Percentiles rank a stretch among this genome's conserved stretches.
Conservation (phyloP, 2,113 vertebrate species). For the Cyprinus carpio region DNA sequence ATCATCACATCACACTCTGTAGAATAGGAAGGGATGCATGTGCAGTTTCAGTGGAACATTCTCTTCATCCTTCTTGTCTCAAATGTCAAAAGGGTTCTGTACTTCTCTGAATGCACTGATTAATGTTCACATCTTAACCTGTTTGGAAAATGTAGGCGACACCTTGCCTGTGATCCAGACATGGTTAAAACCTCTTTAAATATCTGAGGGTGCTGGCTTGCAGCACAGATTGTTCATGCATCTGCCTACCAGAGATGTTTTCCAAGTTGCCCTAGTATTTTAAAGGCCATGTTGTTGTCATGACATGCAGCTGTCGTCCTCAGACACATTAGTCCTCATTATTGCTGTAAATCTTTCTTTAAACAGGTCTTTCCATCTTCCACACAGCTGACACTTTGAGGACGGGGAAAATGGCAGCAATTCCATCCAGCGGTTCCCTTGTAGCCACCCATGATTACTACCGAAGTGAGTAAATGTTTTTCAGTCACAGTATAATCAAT, state of each 20-base stretch:
- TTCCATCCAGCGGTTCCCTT: slow-evolving; percentile 93
- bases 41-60: not conserved
- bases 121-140: not conserved
- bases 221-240: not conserved
- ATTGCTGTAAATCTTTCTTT: not conserved
- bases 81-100: not conserved
- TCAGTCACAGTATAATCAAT: not conserved
- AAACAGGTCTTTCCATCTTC: slow-evolving; percentile 59
- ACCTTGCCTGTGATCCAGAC: not conserved
- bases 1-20: not conserved
- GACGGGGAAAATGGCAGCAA: slow-evolving; percentile 85
- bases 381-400: slow-evolving; percentile 59
- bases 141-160: not conserved
- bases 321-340: not conserved
- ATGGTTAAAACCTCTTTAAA: not conserved
- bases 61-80: not conserved
- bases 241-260: not conserved
- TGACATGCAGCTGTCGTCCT: not conserved
- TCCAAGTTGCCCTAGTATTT: not conserved
- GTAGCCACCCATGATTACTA: slow-evolving; percentile 93
- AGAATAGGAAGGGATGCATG: not conserved
- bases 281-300: not conserved
- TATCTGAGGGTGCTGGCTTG: too few species aligned
- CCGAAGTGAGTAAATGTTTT: slow-evolving; percentile 80
- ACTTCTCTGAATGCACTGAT: not conserved